Evolutionary conservation across 1,140 invertebrate species (phyloP).

Genomic region (Pristionchus pacificus): DNA sequence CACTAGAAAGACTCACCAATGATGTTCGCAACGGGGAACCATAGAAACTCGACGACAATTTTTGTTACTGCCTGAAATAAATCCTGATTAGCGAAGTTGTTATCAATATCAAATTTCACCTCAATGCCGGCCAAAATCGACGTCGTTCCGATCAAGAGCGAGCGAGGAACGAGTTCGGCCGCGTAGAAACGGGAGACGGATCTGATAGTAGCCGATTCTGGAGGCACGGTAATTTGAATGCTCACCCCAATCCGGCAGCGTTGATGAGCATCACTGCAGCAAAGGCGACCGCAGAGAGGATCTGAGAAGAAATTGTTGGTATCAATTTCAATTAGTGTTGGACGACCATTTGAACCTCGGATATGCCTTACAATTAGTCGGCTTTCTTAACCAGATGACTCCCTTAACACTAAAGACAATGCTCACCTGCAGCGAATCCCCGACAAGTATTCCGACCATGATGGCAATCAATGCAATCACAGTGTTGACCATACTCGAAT

Average conservation of each 20-base stretch:
- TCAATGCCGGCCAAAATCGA: slow-evolving; percentile 37
- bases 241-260: slow-evolving; percentile 36
- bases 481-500: background rate
- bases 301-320: slow-evolving; percentile 22
- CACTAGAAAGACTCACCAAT: no score
- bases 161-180: slow-evolving; percentile 34
- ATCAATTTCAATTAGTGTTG: background rate
- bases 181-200: slow-evolving; percentile 40
- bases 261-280: slow-evolving; percentile 34
- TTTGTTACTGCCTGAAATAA: slow-evolving; percentile 24
- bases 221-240: no score
- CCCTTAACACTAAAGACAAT: no score
- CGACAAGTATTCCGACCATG: no score
- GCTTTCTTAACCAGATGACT: no score
- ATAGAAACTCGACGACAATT: slow-evolving; percentile 36
- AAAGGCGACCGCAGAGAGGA: slow-evolving; percentile 33
- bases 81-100: background rate
- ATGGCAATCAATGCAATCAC: slow-evolving; percentile 11
- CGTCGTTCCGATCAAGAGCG: slow-evolving; percentile 30
- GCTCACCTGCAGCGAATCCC: no score
- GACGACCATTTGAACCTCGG: no score
- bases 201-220: no score
- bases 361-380: no score
- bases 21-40: slow-evolving; percentile 37
- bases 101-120: background rate